Base-by-base conservation (phyloP, 2,113 vertebrate species). In the Antechinus stuartii region DNA sequence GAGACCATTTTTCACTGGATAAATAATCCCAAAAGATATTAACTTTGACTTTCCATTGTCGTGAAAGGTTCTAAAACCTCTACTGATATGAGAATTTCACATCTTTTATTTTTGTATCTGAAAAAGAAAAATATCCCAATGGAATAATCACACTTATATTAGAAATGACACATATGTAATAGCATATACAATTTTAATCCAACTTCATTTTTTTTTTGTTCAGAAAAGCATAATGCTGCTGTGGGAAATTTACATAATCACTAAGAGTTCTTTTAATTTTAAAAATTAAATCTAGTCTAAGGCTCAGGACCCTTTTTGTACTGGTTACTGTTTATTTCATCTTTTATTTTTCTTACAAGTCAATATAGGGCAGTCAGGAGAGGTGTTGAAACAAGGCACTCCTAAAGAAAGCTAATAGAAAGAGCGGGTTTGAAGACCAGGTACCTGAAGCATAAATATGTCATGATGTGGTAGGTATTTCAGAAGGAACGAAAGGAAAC, bases 41-140 rank as follows among this genome's bases (percentile, higher is more conserved):
- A 90, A 2, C 2, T 93, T 3, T 0, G 0, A 4, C 91, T 90
- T 54, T 53, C 76, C 56, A 26, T 8, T 0, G 0, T n/a, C 22
- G 47, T 49, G 16, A 24, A 26, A 91, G 0, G 27, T 94, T 92
- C 0, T 92, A 53, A 49, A 8, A 16, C 25, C 76, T 23, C n/a
- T 42, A 8, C n/a, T 84, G 68, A 84, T 2, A 7, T 23, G n/a
- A 84, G 19, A 84, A 84, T 84, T 84, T 84, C 19, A 6, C 5
- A 84, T 5, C 1, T 84, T 84, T 84, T 76, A 76, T 76, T 76
- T 76, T 42, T 22, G 19, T n/a, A 42, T 42, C 7, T 84, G 16
- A 76, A 76, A 84, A 84, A 84, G 6, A 23, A 23, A 23, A 23
- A 42, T 22, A 84, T 3, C 57, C 3, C 68, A 84, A 23, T 42